A percentile compares a stretch with the other conserved stretches of the same genome.
Evolutionary conservation across 2,113 vertebrate genomes (phyloP).

Genomic region (Orientallactaga bullata): DNA sequence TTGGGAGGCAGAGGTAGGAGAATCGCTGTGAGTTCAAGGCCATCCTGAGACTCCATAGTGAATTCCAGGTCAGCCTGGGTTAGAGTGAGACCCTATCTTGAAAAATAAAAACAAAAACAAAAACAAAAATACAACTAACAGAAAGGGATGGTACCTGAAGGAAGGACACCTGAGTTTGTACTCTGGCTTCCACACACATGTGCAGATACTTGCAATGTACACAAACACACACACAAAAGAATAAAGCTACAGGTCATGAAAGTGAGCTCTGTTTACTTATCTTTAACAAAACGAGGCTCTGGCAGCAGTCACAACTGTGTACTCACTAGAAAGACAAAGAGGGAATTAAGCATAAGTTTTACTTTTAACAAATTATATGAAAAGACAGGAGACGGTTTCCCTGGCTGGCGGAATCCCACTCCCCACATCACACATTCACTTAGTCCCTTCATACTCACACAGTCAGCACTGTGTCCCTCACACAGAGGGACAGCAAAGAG

Average conservation of each 20-base stretch:
- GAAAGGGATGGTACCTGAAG: too few species aligned
- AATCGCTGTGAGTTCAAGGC: too few species aligned
- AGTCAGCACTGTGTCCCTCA: too few species aligned
- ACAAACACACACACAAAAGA: background rate
- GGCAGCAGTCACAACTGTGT: fast-evolving
- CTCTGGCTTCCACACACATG: background rate
- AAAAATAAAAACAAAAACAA: too few species aligned
- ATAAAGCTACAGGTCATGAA: background rate
- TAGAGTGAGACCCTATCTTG: too few species aligned
- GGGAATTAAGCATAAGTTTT: background rate
- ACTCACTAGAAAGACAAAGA: fast-evolving
- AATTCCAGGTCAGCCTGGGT: too few species aligned
- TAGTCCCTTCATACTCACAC: fast-evolving
- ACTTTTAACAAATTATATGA: background rate
- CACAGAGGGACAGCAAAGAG: too few species aligned
- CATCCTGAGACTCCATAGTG: too few species aligned
- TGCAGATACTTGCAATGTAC: background rate
- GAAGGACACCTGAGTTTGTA: too few species aligned
- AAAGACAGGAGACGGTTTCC: fast-evolving
- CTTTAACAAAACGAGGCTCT: fast-evolving
- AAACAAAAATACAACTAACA: too few species aligned
- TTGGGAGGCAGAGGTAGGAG: too few species aligned
- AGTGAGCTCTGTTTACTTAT: background rate
- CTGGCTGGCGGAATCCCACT: background rate
- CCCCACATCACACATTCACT: background rate